phyloP scores from a whole-genome alignment of 1,140 invertebrate genomes.

The Akabosia matsudoensis region DNA sequence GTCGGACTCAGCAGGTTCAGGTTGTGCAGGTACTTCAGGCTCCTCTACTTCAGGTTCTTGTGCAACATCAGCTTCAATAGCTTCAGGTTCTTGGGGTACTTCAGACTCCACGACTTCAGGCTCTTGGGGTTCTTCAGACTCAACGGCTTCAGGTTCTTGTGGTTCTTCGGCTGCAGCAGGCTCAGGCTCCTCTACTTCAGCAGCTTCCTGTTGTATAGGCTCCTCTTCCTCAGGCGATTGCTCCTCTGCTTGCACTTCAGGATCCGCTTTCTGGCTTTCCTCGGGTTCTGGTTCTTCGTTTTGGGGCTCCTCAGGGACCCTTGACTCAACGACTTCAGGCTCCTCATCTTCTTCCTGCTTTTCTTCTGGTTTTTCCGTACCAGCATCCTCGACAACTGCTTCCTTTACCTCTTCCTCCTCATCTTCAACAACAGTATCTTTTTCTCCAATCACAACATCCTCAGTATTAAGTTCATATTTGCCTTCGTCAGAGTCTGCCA shows the following conservation, averaged over 20 bases:
- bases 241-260: not conserved
- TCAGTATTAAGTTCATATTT: slow-evolving; percentile 37
- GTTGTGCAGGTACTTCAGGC: not conserved
- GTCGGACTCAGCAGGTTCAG: slow-evolving; percentile 22
- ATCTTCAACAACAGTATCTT: slow-evolving; percentile 11
- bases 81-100: slow-evolving; percentile 40
- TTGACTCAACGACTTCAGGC: slow-evolving; percentile 25
- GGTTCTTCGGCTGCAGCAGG: not conserved
- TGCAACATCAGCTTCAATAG: slow-evolving; percentile 41
- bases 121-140: not conserved
- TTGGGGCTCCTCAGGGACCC: not conserved
- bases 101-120: not conserved
- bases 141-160: slow-evolving; percentile 9
- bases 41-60: slow-evolving; percentile 30
- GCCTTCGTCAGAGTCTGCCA: slow-evolving; percentile 31
- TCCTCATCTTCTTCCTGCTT: slow-evolving; percentile 39
- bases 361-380: not conserved
- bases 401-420: slow-evolving; percentile 23
- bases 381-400: not conserved
- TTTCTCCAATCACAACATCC: not conserved
- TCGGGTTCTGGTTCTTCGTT: slow-evolving; percentile 38
- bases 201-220: not conserved
- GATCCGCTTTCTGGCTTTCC: slow-evolving; percentile 36
- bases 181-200: not conserved
- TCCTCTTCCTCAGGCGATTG: not conserved